These are phyloP conservation scores for Seriola dumerili DNA, from an alignment of 2,113 vertebrate species.

Conservation along the genomic window DNA sequence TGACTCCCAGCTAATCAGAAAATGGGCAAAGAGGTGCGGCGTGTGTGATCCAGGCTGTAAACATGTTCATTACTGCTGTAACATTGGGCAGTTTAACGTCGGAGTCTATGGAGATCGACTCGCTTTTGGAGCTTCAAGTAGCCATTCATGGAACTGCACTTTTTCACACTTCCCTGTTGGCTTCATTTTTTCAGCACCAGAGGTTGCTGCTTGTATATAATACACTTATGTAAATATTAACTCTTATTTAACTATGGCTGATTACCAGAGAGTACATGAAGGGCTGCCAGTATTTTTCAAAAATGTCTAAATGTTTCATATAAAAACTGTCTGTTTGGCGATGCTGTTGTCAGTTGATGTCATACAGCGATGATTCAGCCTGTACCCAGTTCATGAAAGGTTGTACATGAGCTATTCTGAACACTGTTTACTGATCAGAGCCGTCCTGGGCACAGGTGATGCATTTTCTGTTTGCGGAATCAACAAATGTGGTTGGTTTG, in stretches of 20 bases:
- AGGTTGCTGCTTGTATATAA: too few relatives aligned
- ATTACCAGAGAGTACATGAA: background rate
- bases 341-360: slow-evolving; percentile 9
- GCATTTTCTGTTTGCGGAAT: slow-evolving; percentile 10
- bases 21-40: too few relatives aligned
- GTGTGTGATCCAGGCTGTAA: too few relatives aligned
- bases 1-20: too few relatives aligned
- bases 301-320: background rate
- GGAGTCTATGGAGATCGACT: too few relatives aligned
- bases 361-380: slow-evolving; percentile 8
- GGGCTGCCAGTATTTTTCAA: background rate
- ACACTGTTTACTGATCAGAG: slow-evolving; percentile 6
- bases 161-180: too few relatives aligned
- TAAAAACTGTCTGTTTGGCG: slow-evolving; percentile 2
- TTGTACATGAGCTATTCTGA: slow-evolving; percentile 29
- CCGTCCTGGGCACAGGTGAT: background rate
- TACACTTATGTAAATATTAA: too few relatives aligned
- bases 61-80: too few relatives aligned
- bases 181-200: too few relatives aligned
- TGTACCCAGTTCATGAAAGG: slow-evolving; percentile 32
- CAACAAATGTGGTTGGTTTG: background rate
- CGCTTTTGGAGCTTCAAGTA: too few relatives aligned
- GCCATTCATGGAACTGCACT: too few relatives aligned
- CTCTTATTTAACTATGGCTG: background rate
- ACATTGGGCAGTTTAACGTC: too few relatives aligned